phyloP scores from a whole-genome alignment of 1,140 invertebrate species.

The Eriocheir sinensis region DNA sequence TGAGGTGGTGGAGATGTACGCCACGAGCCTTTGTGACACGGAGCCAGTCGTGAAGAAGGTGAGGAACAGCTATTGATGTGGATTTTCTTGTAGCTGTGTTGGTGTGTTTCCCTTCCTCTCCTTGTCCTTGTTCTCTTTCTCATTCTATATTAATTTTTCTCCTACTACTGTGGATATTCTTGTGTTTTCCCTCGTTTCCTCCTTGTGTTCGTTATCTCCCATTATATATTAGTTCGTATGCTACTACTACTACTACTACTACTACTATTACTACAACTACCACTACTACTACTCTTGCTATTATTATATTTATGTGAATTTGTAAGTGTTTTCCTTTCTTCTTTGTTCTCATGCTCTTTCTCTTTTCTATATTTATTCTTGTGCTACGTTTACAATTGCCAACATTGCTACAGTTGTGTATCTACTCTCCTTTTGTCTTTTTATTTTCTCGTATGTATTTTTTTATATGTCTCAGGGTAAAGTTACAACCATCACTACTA shows the following conservation, averaged over 20 bases:
- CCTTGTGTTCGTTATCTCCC: neutral
- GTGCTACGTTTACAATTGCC: too few relatives aligned
- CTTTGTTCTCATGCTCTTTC: too few relatives aligned
- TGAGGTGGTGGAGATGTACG: conserved; percentile 58
- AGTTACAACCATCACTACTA: neutral
- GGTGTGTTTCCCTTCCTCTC: neutral
- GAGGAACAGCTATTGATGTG: neutral
- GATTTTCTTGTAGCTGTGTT: neutral
- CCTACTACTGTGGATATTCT: neutral
- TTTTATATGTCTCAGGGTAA: neutral
- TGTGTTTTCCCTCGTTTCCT: neutral
- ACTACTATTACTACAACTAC: neutral
- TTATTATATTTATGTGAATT: neutral
- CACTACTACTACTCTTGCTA: neutral
- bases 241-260: conserved; percentile 28
- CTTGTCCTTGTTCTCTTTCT: neutral
- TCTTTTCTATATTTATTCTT: too few relatives aligned
- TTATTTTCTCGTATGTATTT: neutral
- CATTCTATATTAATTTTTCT: too few relatives aligned
- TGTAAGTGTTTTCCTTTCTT: too few relatives aligned
- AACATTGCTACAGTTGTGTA: too few relatives aligned
- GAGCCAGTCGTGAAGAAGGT: conserved; percentile 52
- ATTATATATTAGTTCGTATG: neutral
- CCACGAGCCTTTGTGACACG: conserved; percentile 55
- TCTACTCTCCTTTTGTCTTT: neutral